Conservation (phyloP, 2,113 vertebrate species). For the Tragulus kanchil region DNA sequence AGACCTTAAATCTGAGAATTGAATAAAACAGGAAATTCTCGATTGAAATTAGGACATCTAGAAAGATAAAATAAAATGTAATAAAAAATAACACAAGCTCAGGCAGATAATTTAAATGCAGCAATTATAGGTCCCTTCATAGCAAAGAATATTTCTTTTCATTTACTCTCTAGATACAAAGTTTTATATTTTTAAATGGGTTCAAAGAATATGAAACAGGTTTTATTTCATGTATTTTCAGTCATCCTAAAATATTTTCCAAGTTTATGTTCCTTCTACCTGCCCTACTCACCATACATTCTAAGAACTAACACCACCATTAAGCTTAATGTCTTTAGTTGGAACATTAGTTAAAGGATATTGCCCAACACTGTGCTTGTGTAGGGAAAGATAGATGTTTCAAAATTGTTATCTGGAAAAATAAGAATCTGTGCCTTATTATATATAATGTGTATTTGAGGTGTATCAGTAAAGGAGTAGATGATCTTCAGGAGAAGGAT, state of each 20-base stretch:
- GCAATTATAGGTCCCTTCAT: background rate
- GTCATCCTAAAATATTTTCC: background rate
- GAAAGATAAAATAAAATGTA: background rate
- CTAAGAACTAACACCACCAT: background rate
- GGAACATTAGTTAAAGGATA: background rate
- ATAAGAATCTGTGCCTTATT: background rate
- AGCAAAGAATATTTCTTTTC: background rate
- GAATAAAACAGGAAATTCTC: background rate
- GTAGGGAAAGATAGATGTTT: background rate
- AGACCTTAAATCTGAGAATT: background rate
- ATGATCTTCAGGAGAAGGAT: fast-evolving
- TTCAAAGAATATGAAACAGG: background rate
- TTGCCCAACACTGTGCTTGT: background rate
- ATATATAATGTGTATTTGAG: too few relatives aligned
- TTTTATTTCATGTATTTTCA: conserved; percentile 29
- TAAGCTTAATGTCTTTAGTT: background rate
- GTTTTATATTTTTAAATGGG: background rate
- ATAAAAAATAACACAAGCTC: background rate
- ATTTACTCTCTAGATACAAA: background rate
- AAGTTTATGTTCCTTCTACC: background rate
- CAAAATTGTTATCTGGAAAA: background rate
- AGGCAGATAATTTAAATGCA: background rate
- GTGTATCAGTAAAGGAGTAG: background rate
- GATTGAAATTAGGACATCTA: background rate
- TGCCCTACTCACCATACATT: background rate